These are phyloP conservation scores for Polypedilum vanderplanki DNA, from an alignment of 1,140 invertebrate genomes.

Conservation along the genomic window DNA sequence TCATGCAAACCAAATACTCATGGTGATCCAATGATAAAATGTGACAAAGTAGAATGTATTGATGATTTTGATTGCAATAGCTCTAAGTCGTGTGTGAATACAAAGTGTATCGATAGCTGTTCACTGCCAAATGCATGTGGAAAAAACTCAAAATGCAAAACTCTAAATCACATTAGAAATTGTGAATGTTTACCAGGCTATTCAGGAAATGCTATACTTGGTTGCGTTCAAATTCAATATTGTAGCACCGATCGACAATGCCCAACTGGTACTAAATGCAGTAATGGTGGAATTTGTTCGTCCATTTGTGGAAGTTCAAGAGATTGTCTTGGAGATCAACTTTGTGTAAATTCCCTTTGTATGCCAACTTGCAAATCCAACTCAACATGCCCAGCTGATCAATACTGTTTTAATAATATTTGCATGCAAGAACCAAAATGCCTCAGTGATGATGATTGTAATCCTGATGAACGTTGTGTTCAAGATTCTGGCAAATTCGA, in stretches of 20 bases:
- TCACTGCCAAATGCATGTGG: constrained; percentile 73
- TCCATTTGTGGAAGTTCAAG: constrained; percentile 65
- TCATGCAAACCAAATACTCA: constrained; percentile 66
- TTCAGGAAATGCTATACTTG: constrained; percentile 76
- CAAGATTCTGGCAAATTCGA: constrained; percentile 61
- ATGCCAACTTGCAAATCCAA: constrained; percentile 71
- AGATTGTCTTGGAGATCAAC: constrained; percentile 71
- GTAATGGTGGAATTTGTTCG: constrained; percentile 67
- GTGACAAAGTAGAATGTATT: constrained; percentile 66
- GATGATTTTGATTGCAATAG: constrained; percentile 67
- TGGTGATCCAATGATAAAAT: constrained; percentile 65
- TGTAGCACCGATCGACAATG: constrained; percentile 71
- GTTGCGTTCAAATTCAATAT: constrained; percentile 70
- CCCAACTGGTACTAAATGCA: constrained; percentile 67
- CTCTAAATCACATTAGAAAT: constrained; percentile 64
- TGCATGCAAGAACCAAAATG: constrained; percentile 75
- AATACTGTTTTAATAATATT: constrained; percentile 73
- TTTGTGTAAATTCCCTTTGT: constrained; percentile 71
- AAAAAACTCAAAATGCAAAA: constrained; percentile 62
- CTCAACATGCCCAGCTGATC: constrained; percentile 68
- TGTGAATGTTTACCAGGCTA: constrained; percentile 74
- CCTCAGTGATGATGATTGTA: constrained; percentile 60
- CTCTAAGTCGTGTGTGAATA: constrained; percentile 66
- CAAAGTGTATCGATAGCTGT: constrained; percentile 75
- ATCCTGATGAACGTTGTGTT: constrained; percentile 57